Base-by-base conservation (phyloP, 2,113 vertebrate genomes). In the Pholis gunnellus region DNA sequence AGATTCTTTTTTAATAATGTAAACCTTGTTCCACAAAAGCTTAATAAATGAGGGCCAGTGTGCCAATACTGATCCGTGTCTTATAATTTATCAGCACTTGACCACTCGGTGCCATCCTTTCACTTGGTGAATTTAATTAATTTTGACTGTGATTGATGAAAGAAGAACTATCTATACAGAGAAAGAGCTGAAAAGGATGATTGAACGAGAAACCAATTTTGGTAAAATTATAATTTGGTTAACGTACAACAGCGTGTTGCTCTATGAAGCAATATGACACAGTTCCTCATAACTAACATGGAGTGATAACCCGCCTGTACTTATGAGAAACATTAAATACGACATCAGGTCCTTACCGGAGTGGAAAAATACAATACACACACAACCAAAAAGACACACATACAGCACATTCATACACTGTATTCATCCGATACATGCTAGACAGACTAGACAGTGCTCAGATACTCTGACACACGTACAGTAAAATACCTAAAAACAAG, bases 31-130 rank as follows among this genome's bases (percentile, higher is more conserved):
- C 44, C 5, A 78, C n/a, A 63, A 44, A 34, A 46, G 29, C 18
- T 48, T 29, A 56, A 63, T 85, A 74, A 83, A 75, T 60, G 31
- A 67, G 46, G 27, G 17, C 66, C 56, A 60, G 38, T 46, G 34
- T 82, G 71, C n/a, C 61, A 72, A 25, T 72, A 18, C 42, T 64
- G 31, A 29, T 64, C 46, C 59, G 7, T 81, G 59, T 75, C 44
- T 72, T 63, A 34, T 66, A 82, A 82, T 61, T 70, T 78, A 59
- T 81, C 65, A 79, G 75, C 63, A 83, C 46, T 66, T 75, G 40
- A 48, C 31, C 44, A 56, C 25, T 13, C 31, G 42, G 64, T 52
- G 38, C 54, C 7, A 0, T 52, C 40, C 25, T n/a, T 40, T 27
- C 42, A 52, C 31, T 65, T 42, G 14, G 29, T 18, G 38, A 29